Evolutionary conservation across 2,888 invertebrate genomes (phyloP), one percentile per base, ranked within the genome.

Genomic region (Toxonevra muliebris): DNA sequence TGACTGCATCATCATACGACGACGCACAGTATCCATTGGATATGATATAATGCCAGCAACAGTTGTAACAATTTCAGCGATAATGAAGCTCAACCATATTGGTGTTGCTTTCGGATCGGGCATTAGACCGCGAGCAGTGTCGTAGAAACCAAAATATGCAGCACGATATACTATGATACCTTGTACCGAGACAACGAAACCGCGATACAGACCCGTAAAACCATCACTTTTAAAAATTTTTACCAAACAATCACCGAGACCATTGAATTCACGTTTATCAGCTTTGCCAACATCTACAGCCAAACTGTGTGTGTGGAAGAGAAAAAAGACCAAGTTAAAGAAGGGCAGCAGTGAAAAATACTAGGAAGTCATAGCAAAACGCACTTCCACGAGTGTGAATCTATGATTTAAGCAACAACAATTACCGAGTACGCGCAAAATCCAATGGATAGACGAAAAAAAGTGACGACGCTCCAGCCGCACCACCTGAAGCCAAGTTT

Each of bases 1-100:
- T 74, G 95, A 95, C 87, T 96, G 96, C 96, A 97, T 97, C 96
- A 97, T 97, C 94, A 97, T 94, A 85, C 96, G 91, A 88, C 96
- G 90, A 85, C 96, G 90, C 81, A 92, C 92, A 9, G 96, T 96
- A 87, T 97, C 96, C 87, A 97, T 93, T 79, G 96, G 96, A 88
- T 97, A 96, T 43, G 95, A 95, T 73, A 95, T 90, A 84, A 97
- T 92, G 83, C 96, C 96, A 71, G 96, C 92, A 69, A 92, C 88
- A 66, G 95, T 91, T 60, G 93, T 94, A 62, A 93, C 93, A 64
- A 67, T 60, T 66, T 75, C 75, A 17, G 76, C 76, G 48, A 76
- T 73, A 8, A 69, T 62, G 59, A 71, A 76, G 19, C 67, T 73
- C 0, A 74, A 53, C 15, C 65, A 61, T 43, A 75, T 55, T 1